Evolutionary conservation across 2,888 invertebrate genomes (phyloP), one percentile per base, ranked within the genome.

Genomic region (Apeira syringaria): DNA sequence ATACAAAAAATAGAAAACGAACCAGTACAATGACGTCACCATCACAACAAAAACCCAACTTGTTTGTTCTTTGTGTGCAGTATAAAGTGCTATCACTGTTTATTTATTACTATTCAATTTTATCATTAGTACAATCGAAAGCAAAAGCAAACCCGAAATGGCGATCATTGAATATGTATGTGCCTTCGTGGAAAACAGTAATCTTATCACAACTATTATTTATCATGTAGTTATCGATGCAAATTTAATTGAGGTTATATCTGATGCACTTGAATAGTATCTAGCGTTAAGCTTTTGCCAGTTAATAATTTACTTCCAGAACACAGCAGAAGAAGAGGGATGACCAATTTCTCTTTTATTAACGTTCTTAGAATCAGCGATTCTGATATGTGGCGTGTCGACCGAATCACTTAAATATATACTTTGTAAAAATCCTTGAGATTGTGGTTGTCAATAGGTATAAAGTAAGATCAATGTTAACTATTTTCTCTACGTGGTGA

Each of bases 121-220:
- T 32, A 35, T 47, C 9, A 33, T 25, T 25, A 43, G 18, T 10
- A 17, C 37, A 17, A 49, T 50, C 40, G 32, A 32, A 39, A 39
- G 20, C 34, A 40, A 38, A 26, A 48, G 35, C 31, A 12, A 35
- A 31, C 25, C 35, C 13, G 27, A 31, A 45, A 29, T 31, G 41
- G 30, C 47, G 39, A 34, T 36, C 47, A 46, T 26, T 33, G 45
- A 49, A 50, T 47, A 33, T 35, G 33, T 47, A 33, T 35, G 33
- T 22, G 22, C 38, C 40, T 54, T 50, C 48, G 37, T 6, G 20
- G 58, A 60, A 59, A 50, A 53, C 34, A 27, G 15, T 15, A 53
- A 67, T 68, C 61, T 68, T 57, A 68, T 69, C 68, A 34, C 39
- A 51, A 54, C 22, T 47, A 53, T 3, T 27, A 33, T 24, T 30